These are phyloP conservation scores for Polyommatus icarus DNA, from an alignment of 2,888 invertebrate species.

Conservation along the genomic window DNA sequence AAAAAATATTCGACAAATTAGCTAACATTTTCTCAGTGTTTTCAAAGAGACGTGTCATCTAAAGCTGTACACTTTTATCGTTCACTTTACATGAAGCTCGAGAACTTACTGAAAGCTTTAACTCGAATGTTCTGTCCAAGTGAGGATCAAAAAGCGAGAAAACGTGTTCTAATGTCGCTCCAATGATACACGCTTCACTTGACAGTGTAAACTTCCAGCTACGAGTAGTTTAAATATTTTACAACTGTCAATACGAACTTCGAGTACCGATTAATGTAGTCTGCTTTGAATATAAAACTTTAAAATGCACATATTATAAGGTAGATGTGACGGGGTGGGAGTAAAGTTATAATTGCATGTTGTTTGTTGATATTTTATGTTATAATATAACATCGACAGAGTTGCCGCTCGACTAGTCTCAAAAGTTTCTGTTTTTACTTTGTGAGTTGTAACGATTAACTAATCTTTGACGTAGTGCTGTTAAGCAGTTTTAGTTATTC, in stretches of 20 bases:
- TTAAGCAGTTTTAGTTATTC: too few relatives aligned
- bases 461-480: too few relatives aligned
- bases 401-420: too few relatives aligned
- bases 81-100: constrained; percentile 54
- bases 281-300: constrained; percentile 12
- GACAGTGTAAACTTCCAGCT: constrained; percentile 38
- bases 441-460: too few relatives aligned
- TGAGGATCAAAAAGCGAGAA: constrained; percentile 59
- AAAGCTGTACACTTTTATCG: constrained; percentile 10
- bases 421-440: too few relatives aligned
- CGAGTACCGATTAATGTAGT: neutral
- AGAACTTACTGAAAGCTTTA: constrained; percentile 45
- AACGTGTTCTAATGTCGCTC: constrained; percentile 62
- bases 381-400: too few relatives aligned
- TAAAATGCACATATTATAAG: neutral
- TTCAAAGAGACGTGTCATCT: neutral
- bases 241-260: constrained; percentile 34
- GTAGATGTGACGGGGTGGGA: too few relatives aligned
- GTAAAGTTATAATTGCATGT: neutral
- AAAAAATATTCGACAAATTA: neutral
- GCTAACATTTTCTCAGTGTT: neutral
- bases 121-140: constrained; percentile 51
- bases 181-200: constrained; percentile 49
- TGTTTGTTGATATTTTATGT: neutral
- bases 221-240: constrained; percentile 36